phyloP scores from a whole-genome alignment of 2,888 invertebrate species.

The Mythimna loreyi region DNA sequence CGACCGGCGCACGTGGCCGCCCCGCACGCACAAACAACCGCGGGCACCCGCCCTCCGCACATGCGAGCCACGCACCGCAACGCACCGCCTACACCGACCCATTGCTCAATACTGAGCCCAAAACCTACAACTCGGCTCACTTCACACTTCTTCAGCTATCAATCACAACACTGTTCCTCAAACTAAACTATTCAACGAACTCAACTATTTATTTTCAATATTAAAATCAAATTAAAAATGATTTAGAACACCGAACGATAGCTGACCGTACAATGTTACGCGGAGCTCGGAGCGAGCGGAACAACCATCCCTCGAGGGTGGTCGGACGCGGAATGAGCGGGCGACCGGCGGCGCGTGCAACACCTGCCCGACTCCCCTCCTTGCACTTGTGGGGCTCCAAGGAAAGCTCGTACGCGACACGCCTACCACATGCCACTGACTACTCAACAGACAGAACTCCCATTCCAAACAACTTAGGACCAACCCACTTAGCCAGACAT shows the following conservation, averaged over 20 bases:
- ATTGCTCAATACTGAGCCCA: slow-evolving; percentile 43
- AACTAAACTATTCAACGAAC: not conserved
- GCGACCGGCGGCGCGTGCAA: slow-evolving; percentile 73
- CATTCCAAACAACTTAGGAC: slow-evolving; percentile 21
- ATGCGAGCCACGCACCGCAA: slow-evolving; percentile 42
- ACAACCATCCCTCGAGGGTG: slow-evolving; percentile 68
- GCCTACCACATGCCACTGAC: slow-evolving; percentile 72
- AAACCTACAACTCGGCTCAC: slow-evolving; percentile 45
- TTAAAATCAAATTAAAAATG: slow-evolving; percentile 2
- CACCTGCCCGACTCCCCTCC: slow-evolving; percentile 78
- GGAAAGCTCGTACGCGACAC: slow-evolving; percentile 76
- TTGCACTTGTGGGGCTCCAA: slow-evolving; percentile 88
- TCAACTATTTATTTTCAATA: not conserved
- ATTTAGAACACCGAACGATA: slow-evolving; percentile 6
- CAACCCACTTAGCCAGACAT: not conserved
- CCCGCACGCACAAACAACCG: slow-evolving; percentile 73
- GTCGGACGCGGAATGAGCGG: slow-evolving; percentile 77
- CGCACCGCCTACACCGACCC: slow-evolving; percentile 51
- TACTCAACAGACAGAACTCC: slow-evolving; percentile 27
- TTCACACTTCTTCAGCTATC: slow-evolving; percentile 40
- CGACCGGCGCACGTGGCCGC: slow-evolving; percentile 86
- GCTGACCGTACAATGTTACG: slow-evolving; percentile 23
- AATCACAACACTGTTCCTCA: slow-evolving; percentile 43
- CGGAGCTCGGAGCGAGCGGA: slow-evolving; percentile 44
- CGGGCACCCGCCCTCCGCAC: slow-evolving; percentile 53